phyloP scores from a whole-genome alignment of 2,888 invertebrate species.

The Pyrgus malvae region DNA sequence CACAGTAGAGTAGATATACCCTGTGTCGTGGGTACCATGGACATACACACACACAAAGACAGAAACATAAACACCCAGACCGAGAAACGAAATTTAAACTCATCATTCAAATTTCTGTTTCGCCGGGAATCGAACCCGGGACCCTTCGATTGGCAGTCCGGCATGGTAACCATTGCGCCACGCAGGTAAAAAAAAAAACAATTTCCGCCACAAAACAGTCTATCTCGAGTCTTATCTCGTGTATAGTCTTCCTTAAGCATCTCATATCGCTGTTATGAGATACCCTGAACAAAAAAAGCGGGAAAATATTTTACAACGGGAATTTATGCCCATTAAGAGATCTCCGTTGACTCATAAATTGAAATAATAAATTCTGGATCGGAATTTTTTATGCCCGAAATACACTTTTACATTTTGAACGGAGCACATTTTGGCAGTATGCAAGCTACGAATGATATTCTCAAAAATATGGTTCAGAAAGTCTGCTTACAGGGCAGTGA shows the following conservation, averaged over 20 bases:
- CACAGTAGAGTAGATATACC: too few species aligned
- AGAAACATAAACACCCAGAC: too few species aligned
- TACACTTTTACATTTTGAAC: slow-evolving; percentile 23
- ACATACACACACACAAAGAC: too few species aligned
- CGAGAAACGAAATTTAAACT: too few species aligned
- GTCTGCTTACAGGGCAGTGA: too few species aligned
- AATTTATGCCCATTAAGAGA: slow-evolving; percentile 26
- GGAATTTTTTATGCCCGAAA: slow-evolving; percentile 22
- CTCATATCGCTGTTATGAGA: slow-evolving; percentile 14
- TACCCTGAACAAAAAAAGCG: slow-evolving; percentile 17
- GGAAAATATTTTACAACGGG: slow-evolving; percentile 20
- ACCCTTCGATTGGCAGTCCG: too few species aligned
- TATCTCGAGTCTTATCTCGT: neutral
- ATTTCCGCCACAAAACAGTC: too few species aligned
- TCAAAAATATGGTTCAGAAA: slow-evolving; percentile 1
- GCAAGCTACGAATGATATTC: slow-evolving; percentile 13
- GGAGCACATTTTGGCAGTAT: slow-evolving; percentile 15
- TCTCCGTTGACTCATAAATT: slow-evolving; percentile 28
- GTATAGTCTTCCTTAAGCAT: neutral
- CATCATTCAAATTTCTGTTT: too few species aligned
- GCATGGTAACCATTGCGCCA: too few species aligned
- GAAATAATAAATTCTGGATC: slow-evolving; percentile 26
- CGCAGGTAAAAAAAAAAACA: too few species aligned
- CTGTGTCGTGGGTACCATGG: too few species aligned
- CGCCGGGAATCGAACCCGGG: too few species aligned